Percentiles rank a stretch among this genome's conserved stretches.
Evolutionary conservation across 2,797 vertebrate species (phyloP).

Genomic region (Rhodeus uyekii): DNA sequence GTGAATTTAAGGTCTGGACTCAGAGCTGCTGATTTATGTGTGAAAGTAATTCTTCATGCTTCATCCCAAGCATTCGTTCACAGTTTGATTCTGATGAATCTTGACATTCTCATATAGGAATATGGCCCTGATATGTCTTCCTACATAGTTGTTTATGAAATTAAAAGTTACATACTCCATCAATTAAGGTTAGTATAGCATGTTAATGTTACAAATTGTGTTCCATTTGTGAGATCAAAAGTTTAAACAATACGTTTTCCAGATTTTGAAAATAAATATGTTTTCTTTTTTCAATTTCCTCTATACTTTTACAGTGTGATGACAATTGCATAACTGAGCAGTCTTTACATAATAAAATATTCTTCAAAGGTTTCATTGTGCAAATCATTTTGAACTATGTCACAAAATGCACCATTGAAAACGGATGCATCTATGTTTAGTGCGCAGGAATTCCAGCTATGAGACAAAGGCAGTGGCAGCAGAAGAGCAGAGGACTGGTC

Average conservation of each 20-base stretch:
- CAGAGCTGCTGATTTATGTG: no score
- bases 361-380: not conserved
- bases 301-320: not conserved
- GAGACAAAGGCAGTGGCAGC: slow-evolving; percentile 31
- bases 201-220: not conserved
- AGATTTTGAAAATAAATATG: no score
- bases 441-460: slow-evolving; percentile 50
- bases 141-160: no score
- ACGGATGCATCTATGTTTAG: slow-evolving; percentile 56
- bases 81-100: no score
- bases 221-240: not conserved
- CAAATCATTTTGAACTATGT: not conserved
- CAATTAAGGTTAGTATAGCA: not conserved
- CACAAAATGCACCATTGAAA: slow-evolving; percentile 14
- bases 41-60: no score
- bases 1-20: no score
- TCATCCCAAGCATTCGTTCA: no score
- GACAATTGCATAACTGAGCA: not conserved
- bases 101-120: no score
- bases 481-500: slow-evolving; percentile 20
- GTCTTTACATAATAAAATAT: not conserved
- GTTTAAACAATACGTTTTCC: no score
- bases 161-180: no score
- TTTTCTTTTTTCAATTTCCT: no score
- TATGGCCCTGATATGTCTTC: no score